phyloP scores from a whole-genome alignment of 2,113 vertebrate species.

The Laticauda laticaudata region DNA sequence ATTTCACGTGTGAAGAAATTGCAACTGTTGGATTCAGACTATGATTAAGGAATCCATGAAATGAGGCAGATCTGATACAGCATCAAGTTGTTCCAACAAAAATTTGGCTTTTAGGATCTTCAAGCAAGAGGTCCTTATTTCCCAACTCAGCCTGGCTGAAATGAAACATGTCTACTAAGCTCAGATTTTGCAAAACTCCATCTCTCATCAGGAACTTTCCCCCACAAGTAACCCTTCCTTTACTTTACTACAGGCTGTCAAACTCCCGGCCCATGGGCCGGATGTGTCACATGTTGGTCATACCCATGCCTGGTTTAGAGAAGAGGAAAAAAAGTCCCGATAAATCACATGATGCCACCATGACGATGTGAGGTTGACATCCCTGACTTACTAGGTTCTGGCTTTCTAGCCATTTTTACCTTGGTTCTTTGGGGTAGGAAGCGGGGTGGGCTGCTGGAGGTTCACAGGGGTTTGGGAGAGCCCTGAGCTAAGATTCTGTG shows the following conservation, averaged over 20 bases:
- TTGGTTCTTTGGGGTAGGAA: background rate
- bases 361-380: no score
- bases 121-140: background rate
- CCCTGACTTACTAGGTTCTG: background rate
- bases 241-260: background rate
- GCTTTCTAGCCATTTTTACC: background rate
- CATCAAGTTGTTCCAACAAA: background rate
- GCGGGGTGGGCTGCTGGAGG: no score
- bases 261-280: no score
- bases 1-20: background rate
- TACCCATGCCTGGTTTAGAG: no score
- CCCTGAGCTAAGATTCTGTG: no score
- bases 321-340: no score
- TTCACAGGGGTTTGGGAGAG: no score
- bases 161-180: background rate
- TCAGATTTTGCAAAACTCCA: background rate
- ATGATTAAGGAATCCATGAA: background rate
- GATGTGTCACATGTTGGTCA: no score
- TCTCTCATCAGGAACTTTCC: background rate
- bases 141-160: background rate
- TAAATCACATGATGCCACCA: no score
- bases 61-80: background rate
- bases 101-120: background rate
- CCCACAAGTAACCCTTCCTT: background rate
- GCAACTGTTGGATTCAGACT: background rate